Evolutionary conservation across 2,113 vertebrate genomes (phyloP).

Genomic region (Zosterops pallidus): DNA sequence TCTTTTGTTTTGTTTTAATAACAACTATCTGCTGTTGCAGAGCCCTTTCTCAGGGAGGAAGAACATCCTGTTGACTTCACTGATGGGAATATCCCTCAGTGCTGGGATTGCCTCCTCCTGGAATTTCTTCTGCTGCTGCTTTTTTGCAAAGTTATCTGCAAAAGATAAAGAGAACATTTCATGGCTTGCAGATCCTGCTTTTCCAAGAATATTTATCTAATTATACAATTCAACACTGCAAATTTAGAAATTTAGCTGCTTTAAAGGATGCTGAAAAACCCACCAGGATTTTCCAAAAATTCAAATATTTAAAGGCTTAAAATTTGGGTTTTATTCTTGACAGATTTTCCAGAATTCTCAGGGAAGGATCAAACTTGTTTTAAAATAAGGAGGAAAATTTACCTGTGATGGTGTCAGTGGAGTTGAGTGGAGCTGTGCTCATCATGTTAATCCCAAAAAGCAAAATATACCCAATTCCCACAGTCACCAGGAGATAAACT

Average conservation of each 20-base stretch:
- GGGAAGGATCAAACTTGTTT: not conserved
- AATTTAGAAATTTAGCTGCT: not conserved
- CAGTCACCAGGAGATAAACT: constrained; percentile 84
- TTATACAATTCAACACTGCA: not conserved
- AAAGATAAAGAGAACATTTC: not conserved
- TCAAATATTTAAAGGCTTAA: not conserved
- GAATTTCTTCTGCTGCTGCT: constrained; percentile 75
- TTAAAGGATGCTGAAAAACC: not conserved
- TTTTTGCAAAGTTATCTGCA: constrained; percentile 84
- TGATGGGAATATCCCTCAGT: constrained; percentile 86
- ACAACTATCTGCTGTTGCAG: not conserved
- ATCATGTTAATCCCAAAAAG: constrained; percentile 93
- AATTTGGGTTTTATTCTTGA: not conserved
- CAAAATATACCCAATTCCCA: constrained; percentile 76
- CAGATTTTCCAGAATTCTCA: not conserved
- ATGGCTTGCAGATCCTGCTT: not conserved
- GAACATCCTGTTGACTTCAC: constrained; percentile 88
- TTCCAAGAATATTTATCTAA: not conserved
- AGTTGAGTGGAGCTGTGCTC: constrained; percentile 88
- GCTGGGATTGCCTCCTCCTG: constrained; percentile 82
- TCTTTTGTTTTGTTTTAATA: not conserved
- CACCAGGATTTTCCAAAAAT: not conserved
- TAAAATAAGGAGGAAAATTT: not conserved
- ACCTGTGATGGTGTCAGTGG: constrained; percentile 91
- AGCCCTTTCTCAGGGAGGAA: constrained; percentile 71